Conservation (phyloP, 1,140 invertebrate species). For the Listronotus bonariensis region DNA sequence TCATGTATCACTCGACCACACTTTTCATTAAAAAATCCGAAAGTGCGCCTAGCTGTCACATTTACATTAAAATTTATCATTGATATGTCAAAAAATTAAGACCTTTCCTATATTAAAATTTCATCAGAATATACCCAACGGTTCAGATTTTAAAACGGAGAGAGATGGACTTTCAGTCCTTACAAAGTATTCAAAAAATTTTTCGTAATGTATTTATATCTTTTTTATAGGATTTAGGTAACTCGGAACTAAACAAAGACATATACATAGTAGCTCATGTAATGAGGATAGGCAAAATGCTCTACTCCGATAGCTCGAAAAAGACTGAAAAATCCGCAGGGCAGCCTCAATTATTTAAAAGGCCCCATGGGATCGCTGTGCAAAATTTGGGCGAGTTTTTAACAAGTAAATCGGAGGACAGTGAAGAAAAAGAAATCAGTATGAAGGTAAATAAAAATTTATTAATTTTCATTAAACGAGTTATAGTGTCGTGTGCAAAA, state of each 20-base stretch:
- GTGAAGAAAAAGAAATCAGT: slow-evolving; percentile 72
- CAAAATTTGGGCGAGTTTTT: slow-evolving; percentile 67
- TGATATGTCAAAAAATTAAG: too few relatives aligned
- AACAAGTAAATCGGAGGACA: slow-evolving; percentile 65
- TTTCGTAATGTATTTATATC: too few relatives aligned
- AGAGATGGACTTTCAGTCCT: too few relatives aligned
- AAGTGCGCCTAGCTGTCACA: too few relatives aligned
- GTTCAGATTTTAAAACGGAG: too few relatives aligned
- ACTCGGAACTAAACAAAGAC: slow-evolving; percentile 78
- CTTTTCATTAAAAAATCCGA: too few relatives aligned
- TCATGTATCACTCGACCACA: too few relatives aligned
- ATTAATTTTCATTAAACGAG: too few relatives aligned
- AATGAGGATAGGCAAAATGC: slow-evolving; percentile 84
- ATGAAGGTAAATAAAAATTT: slow-evolving; percentile 41
- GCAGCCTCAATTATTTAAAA: slow-evolving; percentile 64
- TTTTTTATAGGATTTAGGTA: slow-evolving; percentile 68
- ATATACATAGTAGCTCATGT: slow-evolving; percentile 87
- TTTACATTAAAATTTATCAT: too few relatives aligned
- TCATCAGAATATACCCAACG: too few relatives aligned
- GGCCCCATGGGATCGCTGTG: slow-evolving; percentile 86
- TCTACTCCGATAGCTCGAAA: slow-evolving; percentile 80
- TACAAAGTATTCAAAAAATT: too few relatives aligned
- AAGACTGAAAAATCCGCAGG: slow-evolving; percentile 60
- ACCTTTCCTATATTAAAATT: too few relatives aligned
- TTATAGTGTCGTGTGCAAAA: neutral